Evolutionary conservation across 2,888 invertebrate genomes (phyloP).

Genomic region (Orthosia gracilis): DNA sequence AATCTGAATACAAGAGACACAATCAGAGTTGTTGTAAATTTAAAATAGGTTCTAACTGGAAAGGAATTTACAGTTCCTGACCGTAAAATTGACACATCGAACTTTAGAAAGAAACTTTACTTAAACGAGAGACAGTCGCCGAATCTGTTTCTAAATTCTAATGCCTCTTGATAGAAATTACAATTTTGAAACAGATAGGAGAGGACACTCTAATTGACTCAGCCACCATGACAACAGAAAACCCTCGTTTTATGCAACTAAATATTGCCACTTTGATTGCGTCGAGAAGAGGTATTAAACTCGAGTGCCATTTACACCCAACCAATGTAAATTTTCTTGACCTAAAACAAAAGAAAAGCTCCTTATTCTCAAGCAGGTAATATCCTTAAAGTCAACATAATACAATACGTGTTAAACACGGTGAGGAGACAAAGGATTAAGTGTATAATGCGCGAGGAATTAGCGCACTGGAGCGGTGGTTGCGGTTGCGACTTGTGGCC

Average conservation of each 20-base stretch:
- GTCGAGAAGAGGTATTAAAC: too few species aligned
- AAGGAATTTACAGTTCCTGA: not conserved
- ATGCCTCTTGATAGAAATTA: too few species aligned
- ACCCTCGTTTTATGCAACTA: too few species aligned
- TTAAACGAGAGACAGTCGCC: too few species aligned
- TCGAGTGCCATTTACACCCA: too few species aligned
- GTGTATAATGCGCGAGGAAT: conserved; percentile 81
- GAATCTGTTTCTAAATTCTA: too few species aligned
- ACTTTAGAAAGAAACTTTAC: not conserved
- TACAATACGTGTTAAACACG: conserved; percentile 58
- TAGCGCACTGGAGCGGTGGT: conserved; percentile 84
- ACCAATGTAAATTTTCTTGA: conserved; percentile 38
- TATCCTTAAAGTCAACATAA: conserved; percentile 49
- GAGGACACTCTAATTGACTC: too few species aligned
- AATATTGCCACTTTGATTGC: too few species aligned
- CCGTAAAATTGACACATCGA: not conserved
- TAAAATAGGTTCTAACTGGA: conserved; percentile 5
- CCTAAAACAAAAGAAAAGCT: conserved; percentile 48
- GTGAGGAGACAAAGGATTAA: conserved; percentile 69
- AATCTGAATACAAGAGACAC: conserved; percentile 11
- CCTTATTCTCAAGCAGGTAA: conserved; percentile 34
- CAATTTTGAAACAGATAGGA: too few species aligned
- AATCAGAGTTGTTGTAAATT: not conserved
- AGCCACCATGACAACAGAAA: too few species aligned
- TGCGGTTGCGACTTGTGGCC: conserved; percentile 85